Percentiles rank a stretch among this genome's conserved stretches.
Conservation (phyloP, 2,888 invertebrate genomes). For the Apodemia zela region DNA sequence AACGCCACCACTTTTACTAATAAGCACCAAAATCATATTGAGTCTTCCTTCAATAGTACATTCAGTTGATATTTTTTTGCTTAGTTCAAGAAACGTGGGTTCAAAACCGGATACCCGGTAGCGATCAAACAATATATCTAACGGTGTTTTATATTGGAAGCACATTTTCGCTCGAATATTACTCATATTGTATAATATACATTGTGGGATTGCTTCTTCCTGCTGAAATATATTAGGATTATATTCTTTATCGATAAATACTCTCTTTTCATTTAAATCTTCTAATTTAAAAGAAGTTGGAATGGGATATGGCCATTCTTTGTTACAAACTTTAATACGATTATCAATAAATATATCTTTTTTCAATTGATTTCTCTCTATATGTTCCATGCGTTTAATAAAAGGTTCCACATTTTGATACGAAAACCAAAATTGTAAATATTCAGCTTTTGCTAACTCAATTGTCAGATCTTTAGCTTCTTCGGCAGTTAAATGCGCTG, state of each 20-base stretch:
- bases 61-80: conserved; percentile 42
- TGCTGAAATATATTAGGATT: conserved; percentile 3
- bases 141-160: conserved; percentile 30
- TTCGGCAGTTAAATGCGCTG: conserved; percentile 39
- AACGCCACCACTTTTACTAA: conserved; percentile 57
- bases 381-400: conserved; percentile 40
- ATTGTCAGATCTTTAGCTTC: conserved; percentile 48
- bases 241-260: conserved; percentile 40
- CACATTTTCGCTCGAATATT: too few relatives aligned
- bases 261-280: conserved; percentile 31
- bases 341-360: conserved; percentile 51
- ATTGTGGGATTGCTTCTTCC: too few relatives aligned
- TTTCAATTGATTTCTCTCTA: conserved; percentile 43
- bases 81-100: conserved; percentile 46
- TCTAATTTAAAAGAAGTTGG: conserved; percentile 30
- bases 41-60: conserved; percentile 47
- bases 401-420: conserved; percentile 50
- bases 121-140: conserved; percentile 52
- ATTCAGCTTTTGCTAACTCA: conserved; percentile 46
- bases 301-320: conserved; percentile 42
- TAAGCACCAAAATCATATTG: conserved; percentile 55
- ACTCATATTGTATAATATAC: too few relatives aligned
- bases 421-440: conserved; percentile 42
- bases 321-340: conserved; percentile 37
- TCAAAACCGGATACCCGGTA: conserved; percentile 52